Evolutionary conservation across 2,888 invertebrate species (phyloP), one percentile per base, ranked within the genome.

Genomic region (Hypomecis punctinalis): DNA sequence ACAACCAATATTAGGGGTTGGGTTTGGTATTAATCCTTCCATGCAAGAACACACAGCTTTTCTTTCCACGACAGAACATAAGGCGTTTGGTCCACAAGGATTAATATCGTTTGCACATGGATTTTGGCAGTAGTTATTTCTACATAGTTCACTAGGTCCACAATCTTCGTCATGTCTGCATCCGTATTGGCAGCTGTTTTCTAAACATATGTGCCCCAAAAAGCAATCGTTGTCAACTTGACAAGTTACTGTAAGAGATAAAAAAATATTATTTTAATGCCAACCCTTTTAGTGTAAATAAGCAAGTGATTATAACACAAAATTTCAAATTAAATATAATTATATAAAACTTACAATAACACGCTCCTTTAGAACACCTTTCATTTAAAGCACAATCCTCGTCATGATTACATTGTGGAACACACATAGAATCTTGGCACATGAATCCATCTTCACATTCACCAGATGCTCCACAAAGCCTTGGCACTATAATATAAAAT

Each of bases 171-270:
- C 97, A 13, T 95, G 94, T 71, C 97, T 96, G 81, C 98, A 98
- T 45, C 98, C 98, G 73, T 96, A 96, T 64, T 96, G 94, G 80
- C 98, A 98, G 90, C 96, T 96, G 78, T 97, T 97, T 78, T 95
- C 95, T 62, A 97, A 88, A 79, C 98, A 98, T 71, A 98, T 97
- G 78, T 98, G 97, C 0, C 98, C 98, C 64, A 98, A 93, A 94
- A 98, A 98, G 78, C 98, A 98, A 78, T 98, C 98, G 78, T 98
- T 97, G 82, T 98, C 98, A 0, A 97, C 96, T 53, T 97, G 95
- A 80, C 98, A 98, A 4, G 98, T 98, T 63, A 98, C 95, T 95
- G 84, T 62, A 79, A 91, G 77, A 43, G 63, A 43, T 39, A 39
- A 39, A 39, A 40, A 23, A 52, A 68, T 57, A 67, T 39, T 52